Evolutionary conservation across 2,888 invertebrate genomes (phyloP).

Genomic region (Pseudococcus viburni): DNA sequence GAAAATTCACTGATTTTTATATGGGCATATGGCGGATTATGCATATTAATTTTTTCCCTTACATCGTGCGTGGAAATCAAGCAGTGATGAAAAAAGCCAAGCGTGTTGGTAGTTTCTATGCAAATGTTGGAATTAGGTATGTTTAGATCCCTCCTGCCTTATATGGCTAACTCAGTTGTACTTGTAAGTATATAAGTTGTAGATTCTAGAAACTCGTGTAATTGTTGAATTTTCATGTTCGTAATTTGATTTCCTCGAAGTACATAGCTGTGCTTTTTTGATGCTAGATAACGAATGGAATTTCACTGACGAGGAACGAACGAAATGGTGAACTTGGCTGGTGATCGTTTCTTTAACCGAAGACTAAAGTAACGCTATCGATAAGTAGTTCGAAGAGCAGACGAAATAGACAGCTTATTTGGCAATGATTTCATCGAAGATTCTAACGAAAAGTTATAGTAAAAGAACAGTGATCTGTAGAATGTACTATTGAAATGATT

Average conservation of each 20-base stretch:
- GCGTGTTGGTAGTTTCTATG: constrained; percentile 21
- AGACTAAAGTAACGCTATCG: too few species aligned
- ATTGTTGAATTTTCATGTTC: neutral
- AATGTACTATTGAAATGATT: too few species aligned
- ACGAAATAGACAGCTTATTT: too few species aligned
- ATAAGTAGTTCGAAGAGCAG: too few species aligned
- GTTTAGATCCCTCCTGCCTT: neutral
- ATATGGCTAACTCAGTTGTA: neutral
- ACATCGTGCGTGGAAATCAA: constrained; percentile 20
- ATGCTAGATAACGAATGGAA: neutral
- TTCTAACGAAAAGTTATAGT: too few species aligned
- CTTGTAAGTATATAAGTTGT: neutral
- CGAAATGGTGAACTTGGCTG: neutral
- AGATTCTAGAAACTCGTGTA: neutral
- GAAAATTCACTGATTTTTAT: constrained; percentile 54
- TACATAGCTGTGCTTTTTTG: neutral
- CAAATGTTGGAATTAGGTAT: constrained; percentile 2
- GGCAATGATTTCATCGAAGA: too few species aligned
- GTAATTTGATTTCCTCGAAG: neutral
- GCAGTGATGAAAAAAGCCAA: neutral
- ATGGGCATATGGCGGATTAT: constrained; percentile 22
- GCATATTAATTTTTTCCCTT: constrained; percentile 49
- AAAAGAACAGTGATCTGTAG: too few species aligned
- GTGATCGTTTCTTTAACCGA: too few species aligned
- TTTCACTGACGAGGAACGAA: neutral